Base-by-base conservation (phyloP, 1,140 invertebrate species). In the Aethina tumida region DNA sequence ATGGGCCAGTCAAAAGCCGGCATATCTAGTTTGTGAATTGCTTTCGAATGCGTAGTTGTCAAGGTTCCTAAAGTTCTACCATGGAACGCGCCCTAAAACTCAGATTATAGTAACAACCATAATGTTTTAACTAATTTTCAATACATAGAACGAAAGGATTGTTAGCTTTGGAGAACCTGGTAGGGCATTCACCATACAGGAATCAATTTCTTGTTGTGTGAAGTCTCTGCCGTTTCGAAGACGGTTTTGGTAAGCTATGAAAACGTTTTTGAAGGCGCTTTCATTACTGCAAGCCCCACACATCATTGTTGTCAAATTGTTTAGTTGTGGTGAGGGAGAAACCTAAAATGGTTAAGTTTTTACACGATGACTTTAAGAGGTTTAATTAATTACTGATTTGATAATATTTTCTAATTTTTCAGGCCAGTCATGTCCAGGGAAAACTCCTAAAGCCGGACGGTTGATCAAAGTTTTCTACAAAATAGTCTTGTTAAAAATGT, bases 251-350 rank as follows among this genome's bases (percentile, higher is more conserved):
- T 81, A 75, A 34, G 60, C 58, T 43, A 91, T 81, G 51, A 90
- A 90, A 25, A 88, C 82, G 24, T 83, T 81, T 63, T 98, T 98
- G 52, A 79, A 91, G 0, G 91, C 90, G 66, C 97, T 96, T 66
- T 98, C 94, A 59, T 89, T 90, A 0, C 91, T 90, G 55, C 95
- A 97, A 0, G 92, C 90, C 0, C 94, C 94, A 66, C 94, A 98
- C 71, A 93, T 91, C 93, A 97, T 97, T 1, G 93, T 97, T 9
- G 84, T 84, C 2, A 96, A 71, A 42, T 81, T 69, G 1, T 67
- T 67, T 21, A 95, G 60, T 19, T 85, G 86, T 0, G 90, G 90
- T 2, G 48, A n/a, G n/a, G n/a, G 48, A 4, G 88, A 85, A 31
- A 65, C 67, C 62, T 67, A 83, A 77, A 92, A 32, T 22, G 16